Evolutionary conservation across 2,888 invertebrate species (phyloP), one percentile per base, ranked within the genome.

Genomic region (Alloscopus bannaensis): DNA sequence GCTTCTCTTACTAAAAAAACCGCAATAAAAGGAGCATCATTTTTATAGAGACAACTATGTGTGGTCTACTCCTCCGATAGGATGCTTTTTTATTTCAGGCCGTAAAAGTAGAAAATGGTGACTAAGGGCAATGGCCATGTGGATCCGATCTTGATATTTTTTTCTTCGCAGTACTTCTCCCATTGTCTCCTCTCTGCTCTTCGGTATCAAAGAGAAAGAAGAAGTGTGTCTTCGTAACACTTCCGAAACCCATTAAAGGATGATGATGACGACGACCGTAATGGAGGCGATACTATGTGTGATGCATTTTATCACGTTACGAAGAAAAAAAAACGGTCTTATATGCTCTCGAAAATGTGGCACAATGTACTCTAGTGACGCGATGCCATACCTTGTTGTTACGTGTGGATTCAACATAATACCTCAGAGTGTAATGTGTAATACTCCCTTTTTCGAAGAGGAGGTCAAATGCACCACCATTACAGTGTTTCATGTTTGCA

Each of bases 91-190:
- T 40, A 22, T 66, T 76, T 76, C 68, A 76, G 76, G 76, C 76
- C 68, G 68, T 76, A 76, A 76, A 77, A 77, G 77, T 77, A 77
- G 77, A 69, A 70, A 77, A 77, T 77, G 69, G 77, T 77, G 77
- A 77, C 77, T 72, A 77, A 77, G 77, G 77, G 69, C 69, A 77
- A 77, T 70, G 77, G 62, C 77, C 77, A 76, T 77, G 60, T 72
- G 55, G 72, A 72, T 72, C 66, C 76, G 68, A 76, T 76, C 76
- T 76, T 76, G 76, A 68, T 76, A 60, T 40, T 66, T 47, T 45
- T 60, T 50, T 16, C 45, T 16, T n/a, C n/a, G n/a, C n/a, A n/a
- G n/a, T n/a, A 29, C 47, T 18, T 52, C 2, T 6, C 45, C 8
- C 22, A 36, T 24, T 42, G 29, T 69, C 16, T 55, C 2, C 45